Evolutionary conservation across 2,888 invertebrate species (phyloP).

Genomic region (Cryptophagus acutangulus): DNA sequence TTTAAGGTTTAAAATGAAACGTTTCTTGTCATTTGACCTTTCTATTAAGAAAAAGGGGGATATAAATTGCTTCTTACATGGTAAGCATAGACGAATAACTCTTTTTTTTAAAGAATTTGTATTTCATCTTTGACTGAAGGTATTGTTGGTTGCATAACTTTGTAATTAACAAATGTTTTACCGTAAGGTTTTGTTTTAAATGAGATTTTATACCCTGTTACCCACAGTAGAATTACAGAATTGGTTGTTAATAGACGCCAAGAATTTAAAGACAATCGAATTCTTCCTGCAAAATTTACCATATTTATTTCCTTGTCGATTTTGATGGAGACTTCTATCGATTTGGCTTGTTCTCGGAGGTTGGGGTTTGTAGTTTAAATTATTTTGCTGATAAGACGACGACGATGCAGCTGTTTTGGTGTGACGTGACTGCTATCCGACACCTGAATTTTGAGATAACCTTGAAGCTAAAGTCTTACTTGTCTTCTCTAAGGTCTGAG

Average conservation of each 20-base stretch:
- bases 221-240: neutral
- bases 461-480: neutral
- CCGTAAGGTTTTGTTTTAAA: neutral
- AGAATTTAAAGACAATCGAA: neutral
- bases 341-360: neutral
- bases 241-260: neutral
- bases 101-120: neutral
- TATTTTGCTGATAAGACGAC: neutral
- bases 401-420: neutral
- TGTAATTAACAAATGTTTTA: neutral
- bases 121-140: neutral
- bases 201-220: neutral
- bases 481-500: neutral
- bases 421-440: neutral
- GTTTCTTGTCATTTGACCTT: neutral
- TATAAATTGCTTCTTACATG: neutral
- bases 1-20: neutral
- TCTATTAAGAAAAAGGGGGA: neutral
- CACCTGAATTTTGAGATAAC: too few relatives aligned
- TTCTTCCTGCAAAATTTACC: neutral
- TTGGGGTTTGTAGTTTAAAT: conserved; percentile 1
- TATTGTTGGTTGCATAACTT: neutral
- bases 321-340: neutral
- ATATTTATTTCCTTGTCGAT: neutral
- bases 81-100: neutral